phyloP scores from a whole-genome alignment of 1,140 invertebrate genomes.

The Belonocnema kinseyi region DNA sequence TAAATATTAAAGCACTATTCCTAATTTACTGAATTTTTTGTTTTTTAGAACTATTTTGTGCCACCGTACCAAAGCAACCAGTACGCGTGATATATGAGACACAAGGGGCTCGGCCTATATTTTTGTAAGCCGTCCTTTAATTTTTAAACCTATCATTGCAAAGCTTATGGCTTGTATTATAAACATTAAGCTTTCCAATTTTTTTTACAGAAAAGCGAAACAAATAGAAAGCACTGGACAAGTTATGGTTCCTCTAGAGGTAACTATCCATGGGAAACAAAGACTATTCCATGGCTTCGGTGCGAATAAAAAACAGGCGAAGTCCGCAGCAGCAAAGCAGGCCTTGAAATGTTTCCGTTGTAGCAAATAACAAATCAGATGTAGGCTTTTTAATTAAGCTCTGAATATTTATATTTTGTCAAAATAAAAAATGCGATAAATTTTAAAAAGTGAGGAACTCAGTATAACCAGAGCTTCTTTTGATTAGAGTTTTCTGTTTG shows the following conservation, averaged over 20 bases:
- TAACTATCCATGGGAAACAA: slow-evolving; percentile 76
- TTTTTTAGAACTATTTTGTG: slow-evolving; percentile 81
- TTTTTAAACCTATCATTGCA: slow-evolving; percentile 10
- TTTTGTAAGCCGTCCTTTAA: slow-evolving; percentile 41
- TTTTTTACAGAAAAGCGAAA: slow-evolving; percentile 67
- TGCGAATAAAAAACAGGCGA: slow-evolving; percentile 81
- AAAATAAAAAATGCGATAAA: neutral
- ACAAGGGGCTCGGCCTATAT: slow-evolving; percentile 75
- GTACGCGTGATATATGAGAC: slow-evolving; percentile 90
- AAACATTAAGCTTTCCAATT: slow-evolving; percentile 52
- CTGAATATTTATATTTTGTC: neutral
- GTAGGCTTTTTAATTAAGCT: neutral
- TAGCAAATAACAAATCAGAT: slow-evolving; percentile 40
- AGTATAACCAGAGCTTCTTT: no score
- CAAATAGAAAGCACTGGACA: slow-evolving; percentile 62
- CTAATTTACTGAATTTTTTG: slow-evolving; percentile 35
- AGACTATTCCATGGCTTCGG: slow-evolving; percentile 83
- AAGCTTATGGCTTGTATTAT: neutral
- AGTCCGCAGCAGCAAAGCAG: slow-evolving; percentile 85
- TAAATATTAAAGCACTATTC: neutral
- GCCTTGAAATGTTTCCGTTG: slow-evolving; percentile 76
- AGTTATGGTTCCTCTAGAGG: slow-evolving; percentile 80
- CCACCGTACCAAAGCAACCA: slow-evolving; percentile 91
- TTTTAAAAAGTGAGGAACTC: no score
- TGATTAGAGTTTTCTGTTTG: no score